These are phyloP conservation scores for Mythimna lalbum DNA, from an alignment of 2,888 invertebrate genomes.

Conservation along the genomic window DNA sequence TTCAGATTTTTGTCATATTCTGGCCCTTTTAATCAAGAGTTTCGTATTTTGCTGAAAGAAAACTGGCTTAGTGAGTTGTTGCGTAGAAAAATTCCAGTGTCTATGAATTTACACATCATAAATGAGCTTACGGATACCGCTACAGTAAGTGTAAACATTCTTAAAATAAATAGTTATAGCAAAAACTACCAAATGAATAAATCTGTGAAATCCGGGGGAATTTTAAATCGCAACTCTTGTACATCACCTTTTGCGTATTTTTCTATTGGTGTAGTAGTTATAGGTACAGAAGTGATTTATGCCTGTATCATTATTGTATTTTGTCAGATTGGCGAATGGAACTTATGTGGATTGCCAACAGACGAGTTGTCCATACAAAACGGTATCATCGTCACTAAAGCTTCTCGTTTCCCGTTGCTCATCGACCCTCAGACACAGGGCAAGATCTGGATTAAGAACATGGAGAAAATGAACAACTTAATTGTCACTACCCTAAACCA, in stretches of 20 bases:
- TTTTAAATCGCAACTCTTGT: too few relatives aligned
- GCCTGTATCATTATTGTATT: slow-evolving; percentile 65
- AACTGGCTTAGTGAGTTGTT: slow-evolving; percentile 93
- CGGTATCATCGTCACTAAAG: slow-evolving; percentile 97
- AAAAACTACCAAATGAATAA: too few relatives aligned
- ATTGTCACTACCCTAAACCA: slow-evolving; percentile 92
- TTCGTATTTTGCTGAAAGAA: slow-evolving; percentile 91
- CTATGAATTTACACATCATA: slow-evolving; percentile 94
- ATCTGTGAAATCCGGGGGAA: too few relatives aligned
- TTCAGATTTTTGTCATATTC: slow-evolving; percentile 95
- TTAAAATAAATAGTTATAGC: not conserved
- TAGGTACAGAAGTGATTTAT: not conserved
- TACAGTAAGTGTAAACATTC: slow-evolving; percentile 85
- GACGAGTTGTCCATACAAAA: slow-evolving; percentile 98
- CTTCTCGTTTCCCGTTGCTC: slow-evolving; percentile 94
- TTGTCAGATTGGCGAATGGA: slow-evolving; percentile 95
- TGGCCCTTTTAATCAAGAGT: slow-evolving; percentile 98
- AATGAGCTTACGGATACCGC: slow-evolving; percentile 95
- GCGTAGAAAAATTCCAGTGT: slow-evolving; percentile 94
- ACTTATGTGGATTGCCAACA: slow-evolving; percentile 96
- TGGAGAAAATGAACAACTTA: slow-evolving; percentile 93
- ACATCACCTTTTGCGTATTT: too few relatives aligned
- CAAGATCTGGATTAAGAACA: slow-evolving; percentile 97
- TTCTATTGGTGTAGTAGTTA: too few relatives aligned
- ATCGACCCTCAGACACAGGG: slow-evolving; percentile 98